Conservation (phyloP, 2,113 vertebrate genomes). For the Sphaerodactylus townsendi region DNA sequence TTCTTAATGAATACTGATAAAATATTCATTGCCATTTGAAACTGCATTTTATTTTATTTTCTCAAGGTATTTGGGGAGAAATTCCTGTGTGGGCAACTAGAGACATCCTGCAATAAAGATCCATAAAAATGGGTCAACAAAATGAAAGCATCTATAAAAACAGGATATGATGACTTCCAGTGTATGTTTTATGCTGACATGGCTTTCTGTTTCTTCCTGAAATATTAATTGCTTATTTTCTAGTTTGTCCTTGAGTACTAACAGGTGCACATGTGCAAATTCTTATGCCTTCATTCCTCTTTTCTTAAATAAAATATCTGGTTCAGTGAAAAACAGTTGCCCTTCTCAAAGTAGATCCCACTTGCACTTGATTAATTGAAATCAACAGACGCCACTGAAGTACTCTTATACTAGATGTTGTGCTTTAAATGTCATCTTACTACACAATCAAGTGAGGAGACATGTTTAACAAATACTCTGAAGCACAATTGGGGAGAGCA, state of each 20-base stretch:
- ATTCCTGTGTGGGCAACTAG: slow-evolving; percentile 44
- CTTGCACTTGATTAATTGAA: slow-evolving; percentile 8
- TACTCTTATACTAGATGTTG: slow-evolving; percentile 17
- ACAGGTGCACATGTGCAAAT: not conserved
- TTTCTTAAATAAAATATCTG: not conserved
- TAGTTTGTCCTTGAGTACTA: slow-evolving; percentile 35
- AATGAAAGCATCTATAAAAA: slow-evolving; percentile 70
- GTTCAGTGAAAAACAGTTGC: not conserved
- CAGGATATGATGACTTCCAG: slow-evolving; percentile 52
- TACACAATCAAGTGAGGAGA: slow-evolving; percentile 25
- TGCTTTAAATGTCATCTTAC: slow-evolving; percentile 7
- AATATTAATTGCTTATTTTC: slow-evolving; percentile 71
- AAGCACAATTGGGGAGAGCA: slow-evolving; percentile 3
- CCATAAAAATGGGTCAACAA: slow-evolving; percentile 52
- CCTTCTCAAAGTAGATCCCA: not conserved
- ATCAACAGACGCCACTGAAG: not conserved
- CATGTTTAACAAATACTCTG: slow-evolving; percentile 22
- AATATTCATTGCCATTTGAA: slow-evolving; percentile 65
- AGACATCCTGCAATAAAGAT: slow-evolving; percentile 56
- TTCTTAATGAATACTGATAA: slow-evolving; percentile 64
- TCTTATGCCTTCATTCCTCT: not conserved
- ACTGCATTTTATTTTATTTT: slow-evolving; percentile 55
- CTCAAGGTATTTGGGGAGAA: slow-evolving; percentile 57
- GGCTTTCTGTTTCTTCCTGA: slow-evolving; percentile 69
- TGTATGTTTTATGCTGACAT: slow-evolving; percentile 59